Evolutionary conservation across 30 jellyfish, hydroid and myxozoan genomes (phyloP).

Genomic region (Cassiopea andromeda): DNA sequence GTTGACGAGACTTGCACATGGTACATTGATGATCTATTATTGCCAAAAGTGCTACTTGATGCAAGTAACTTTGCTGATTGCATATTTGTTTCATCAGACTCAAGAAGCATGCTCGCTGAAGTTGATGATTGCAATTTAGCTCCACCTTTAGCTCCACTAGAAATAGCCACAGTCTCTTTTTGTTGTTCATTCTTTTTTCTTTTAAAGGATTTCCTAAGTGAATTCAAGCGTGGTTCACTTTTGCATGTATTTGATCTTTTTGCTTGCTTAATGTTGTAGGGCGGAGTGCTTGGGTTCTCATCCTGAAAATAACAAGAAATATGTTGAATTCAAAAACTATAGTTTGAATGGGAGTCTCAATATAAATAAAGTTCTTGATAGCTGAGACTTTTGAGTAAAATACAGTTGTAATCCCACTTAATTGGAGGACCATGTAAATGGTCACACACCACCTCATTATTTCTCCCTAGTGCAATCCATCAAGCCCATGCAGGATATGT

Average conservation of each 20-base stretch:
- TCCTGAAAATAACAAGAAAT: neutral
- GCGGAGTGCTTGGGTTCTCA: slow-evolving; percentile 12
- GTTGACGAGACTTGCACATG: slow-evolving; percentile 60
- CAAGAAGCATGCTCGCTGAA: neutral
- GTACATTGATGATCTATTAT: slow-evolving; percentile 17
- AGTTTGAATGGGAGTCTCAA: neutral
- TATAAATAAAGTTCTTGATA: neutral
- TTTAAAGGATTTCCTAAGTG: slow-evolving; percentile 73
- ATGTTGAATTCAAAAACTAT: neutral
- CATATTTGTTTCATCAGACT: neutral
- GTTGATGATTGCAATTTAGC: neutral
- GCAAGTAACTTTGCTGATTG: neutral
- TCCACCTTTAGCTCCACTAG: slow-evolving; percentile 18
- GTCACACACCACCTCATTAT: neutral
- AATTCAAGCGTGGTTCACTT: slow-evolving; percentile 77
- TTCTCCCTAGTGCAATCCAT: neutral
- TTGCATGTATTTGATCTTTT: slow-evolving; percentile 42
- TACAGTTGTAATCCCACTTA: no score
- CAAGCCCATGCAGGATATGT: neutral
- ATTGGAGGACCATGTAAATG: no score
- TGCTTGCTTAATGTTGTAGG: slow-evolving; percentile 8
- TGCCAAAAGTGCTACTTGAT: slow-evolving; percentile 30
- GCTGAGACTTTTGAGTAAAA: no score
- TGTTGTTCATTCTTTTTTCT: slow-evolving; percentile 61
- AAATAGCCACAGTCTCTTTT: slow-evolving; percentile 17